Evolutionary conservation across 2,113 vertebrate species (phyloP), one percentile per base, ranked within the genome.

Genomic region (Noctilio leporinus): DNA sequence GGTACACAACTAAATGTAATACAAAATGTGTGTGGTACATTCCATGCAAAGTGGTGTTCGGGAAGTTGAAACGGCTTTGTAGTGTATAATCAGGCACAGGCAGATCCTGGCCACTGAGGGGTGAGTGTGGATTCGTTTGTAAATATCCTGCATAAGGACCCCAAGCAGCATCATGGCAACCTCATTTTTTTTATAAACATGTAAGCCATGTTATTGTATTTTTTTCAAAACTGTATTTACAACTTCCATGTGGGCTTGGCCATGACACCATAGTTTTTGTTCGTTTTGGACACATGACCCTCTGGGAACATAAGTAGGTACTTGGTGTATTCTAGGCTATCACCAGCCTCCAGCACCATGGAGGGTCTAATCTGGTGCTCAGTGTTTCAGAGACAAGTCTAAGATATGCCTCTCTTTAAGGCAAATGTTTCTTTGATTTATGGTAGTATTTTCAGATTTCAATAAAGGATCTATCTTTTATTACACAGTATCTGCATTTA

Each of bases 401-500:
- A 76, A 64, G 65, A 14, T 67, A 83, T 24, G 7, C 30, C n/a
- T 43, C 6, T 75, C 20, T 90, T 65, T 28, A 43, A 91, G 59
- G 26, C 2, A 73, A 45, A 49, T 9, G 26, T 6, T 85, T 81
- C 53, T 89, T 9, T 76, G 26, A 87, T 92, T 92, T 89, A 43
- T 93, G 15, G 47, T 45, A 51, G 53, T 59, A 65, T 76, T 72
- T 95, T 76, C 75, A 45, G 67, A 47, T 93, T 75, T 91, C 59
- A 53, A 15, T 64, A 2, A 70, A 45, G 15, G 14, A n/a, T 1
- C 16, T 86, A 85, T 82, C 20, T 86, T 86, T 86, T 67, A 91
- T 93, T 78, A 64, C 0, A 19, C 73, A 38, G 26, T 95, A 14
- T 8, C 12, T 95, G 57, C 10, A 83, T 93, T 87, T 51, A 89